Evolutionary conservation across 2,888 invertebrate species (phyloP).

Genomic region (Cloeon dipterum): DNA sequence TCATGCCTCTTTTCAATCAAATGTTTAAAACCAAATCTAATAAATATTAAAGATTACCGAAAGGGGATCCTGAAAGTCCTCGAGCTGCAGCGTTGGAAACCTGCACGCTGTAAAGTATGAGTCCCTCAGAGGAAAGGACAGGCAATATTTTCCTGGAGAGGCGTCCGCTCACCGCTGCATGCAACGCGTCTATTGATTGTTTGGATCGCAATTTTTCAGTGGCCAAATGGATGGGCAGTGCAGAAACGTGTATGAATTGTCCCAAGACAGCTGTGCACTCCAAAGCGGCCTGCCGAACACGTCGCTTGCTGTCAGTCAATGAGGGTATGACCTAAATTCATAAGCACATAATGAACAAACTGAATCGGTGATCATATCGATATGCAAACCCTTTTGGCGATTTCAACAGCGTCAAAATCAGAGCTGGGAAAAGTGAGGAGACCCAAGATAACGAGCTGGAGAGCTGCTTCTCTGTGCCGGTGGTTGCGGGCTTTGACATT

Average conservation of each 20-base stretch:
- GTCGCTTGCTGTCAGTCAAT: slow-evolving; percentile 37
- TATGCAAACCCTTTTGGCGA: neutral
- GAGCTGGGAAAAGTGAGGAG: slow-evolving; percentile 56
- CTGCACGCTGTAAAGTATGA: slow-evolving; percentile 49
- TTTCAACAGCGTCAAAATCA: slow-evolving; percentile 28
- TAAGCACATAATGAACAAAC: neutral
- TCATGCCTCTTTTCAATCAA: no score
- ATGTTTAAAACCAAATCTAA: no score
- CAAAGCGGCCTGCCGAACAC: slow-evolving; percentile 52
- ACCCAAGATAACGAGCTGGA: slow-evolving; percentile 53
- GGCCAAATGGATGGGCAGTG: slow-evolving; percentile 23
- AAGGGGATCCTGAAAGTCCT: slow-evolving; percentile 3
- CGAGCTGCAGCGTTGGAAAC: slow-evolving; percentile 20
- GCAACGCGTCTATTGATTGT: slow-evolving; percentile 14
- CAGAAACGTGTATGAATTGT: slow-evolving; percentile 37
- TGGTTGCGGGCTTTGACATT: slow-evolving; percentile 21
- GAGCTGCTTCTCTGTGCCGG: slow-evolving; percentile 44
- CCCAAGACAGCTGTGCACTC: slow-evolving; percentile 59
- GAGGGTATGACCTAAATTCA: slow-evolving; percentile 18
- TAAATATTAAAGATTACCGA: slow-evolving; percentile 2
- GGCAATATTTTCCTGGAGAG: slow-evolving; percentile 52
- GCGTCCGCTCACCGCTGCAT: slow-evolving; percentile 47
- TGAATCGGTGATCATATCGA: neutral
- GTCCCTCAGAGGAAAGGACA: slow-evolving; percentile 41
- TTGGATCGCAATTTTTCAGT: slow-evolving; percentile 2